phyloP scores from a whole-genome alignment of 2,888 invertebrate species.

The Molanna angustata region DNA sequence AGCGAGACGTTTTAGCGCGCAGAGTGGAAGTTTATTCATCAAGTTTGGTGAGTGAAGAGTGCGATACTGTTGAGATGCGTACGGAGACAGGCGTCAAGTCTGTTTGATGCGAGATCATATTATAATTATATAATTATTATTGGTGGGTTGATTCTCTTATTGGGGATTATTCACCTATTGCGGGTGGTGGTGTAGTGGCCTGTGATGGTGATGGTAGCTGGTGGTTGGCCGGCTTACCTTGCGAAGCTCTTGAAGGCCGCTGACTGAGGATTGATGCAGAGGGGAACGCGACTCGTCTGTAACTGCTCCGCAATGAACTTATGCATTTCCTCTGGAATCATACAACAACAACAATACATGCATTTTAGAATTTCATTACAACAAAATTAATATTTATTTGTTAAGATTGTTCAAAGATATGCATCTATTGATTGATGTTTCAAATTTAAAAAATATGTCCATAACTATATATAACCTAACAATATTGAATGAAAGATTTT shows the following conservation, averaged over 20 bases:
- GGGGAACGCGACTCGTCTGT: constrained; percentile 92
- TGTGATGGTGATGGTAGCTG: constrained; percentile 35
- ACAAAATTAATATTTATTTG: no score
- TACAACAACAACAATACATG: neutral
- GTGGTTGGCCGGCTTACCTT: constrained; percentile 73
- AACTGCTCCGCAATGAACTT: constrained; percentile 97
- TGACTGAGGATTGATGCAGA: constrained; percentile 99
- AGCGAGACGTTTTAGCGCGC: no score
- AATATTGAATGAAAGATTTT: no score
- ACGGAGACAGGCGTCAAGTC: constrained; percentile 12
- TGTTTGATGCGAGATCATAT: constrained; percentile 7
- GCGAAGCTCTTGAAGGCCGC: constrained; percentile 99
- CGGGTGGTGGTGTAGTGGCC: no score
- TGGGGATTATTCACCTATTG: constrained; percentile 33
- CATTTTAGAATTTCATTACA: no score
- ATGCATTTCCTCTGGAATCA: constrained; percentile 92
- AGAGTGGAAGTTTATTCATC: no score
- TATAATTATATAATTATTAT: neutral
- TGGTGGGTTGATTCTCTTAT: constrained; percentile 31
- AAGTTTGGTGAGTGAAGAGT: neutral
- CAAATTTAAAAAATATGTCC: no score
- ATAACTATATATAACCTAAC: no score
- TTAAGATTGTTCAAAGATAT: no score
- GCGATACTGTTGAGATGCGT: constrained; percentile 6
- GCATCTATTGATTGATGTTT: no score